Base-by-base conservation (phyloP, 2,888 invertebrate species). In the Plebejus anna region DNA sequence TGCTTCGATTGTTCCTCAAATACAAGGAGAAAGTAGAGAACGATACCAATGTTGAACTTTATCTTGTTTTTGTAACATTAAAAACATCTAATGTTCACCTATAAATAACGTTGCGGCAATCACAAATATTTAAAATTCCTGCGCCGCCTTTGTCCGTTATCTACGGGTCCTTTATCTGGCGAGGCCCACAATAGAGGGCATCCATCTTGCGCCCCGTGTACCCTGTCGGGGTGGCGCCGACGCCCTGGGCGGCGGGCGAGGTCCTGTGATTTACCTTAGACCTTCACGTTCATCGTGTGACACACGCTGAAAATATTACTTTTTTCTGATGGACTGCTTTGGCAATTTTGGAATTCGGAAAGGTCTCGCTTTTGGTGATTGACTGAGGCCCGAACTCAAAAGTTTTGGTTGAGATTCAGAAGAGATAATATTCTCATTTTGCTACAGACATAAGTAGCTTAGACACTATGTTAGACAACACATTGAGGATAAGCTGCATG, bases 201-300 rank as follows among this genome's bases (percentile, higher is more conserved):
- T 73, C 73, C 73, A 73, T 73, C 73, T 73, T 72, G 72, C 75
- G 59, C 75, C 78, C 78, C 72, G 38, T 72, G 42, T 71, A 42
- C 32, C 55, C 55, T 71, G 72, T 72, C 72, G 28, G 22, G 73
- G 70, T 57, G 78, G 76, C 76, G 78, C 76, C 78, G 78, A 75
- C 76, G 75, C 78, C 78, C 78, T 59, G 76, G 76, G 78, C 51
- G 75, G 73, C 71, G 70, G 55, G 70, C 75, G 72, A 77, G 73
- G 32, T 11, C 32, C 66, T 66, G 28, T 66, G 22, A 66, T 28
- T 66, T 66, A 66, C 76, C 75, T 73, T 47, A 70, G 75, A 51
- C 32, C 32, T 32, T 16, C 66, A 36, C 11, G 32, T 13, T 32
- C 13, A 16, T 16, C 13, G 32, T 55, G 55, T 55, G 55, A 16